Base-by-base conservation (phyloP, 2,888 invertebrate species). In the Caenorhabditis doughertyi region DNA sequence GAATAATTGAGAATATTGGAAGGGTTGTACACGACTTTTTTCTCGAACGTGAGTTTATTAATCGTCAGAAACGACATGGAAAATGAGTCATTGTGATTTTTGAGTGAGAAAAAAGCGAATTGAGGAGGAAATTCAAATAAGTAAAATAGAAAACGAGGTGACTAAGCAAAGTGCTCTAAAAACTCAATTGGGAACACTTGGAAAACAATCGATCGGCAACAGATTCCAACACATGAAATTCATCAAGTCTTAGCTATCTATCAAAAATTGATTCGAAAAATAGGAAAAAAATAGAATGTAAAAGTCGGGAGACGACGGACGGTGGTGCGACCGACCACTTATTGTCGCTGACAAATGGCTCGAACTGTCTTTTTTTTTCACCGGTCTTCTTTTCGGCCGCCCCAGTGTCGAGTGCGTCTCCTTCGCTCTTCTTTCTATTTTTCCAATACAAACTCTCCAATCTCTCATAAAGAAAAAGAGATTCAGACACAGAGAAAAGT, bases 301-400 rank as follows among this genome's bases (percentile, higher is more conserved):
- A 44, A 53, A 47, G 18, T 23, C 35, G 35, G 27, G 74, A 76
- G 67, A 68, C 67, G 68, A 11, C 58, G 35, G 58, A 58, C 67
- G 49, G 21, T 60, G 64, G 64, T 64, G 73, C 68, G 67, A 65
- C 76, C 76, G 68, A 68, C 76, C 67, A 76, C 76, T 76, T 76
- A 76, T 76, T 76, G 76, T 76, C 67, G 76, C 76, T 68, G 76
- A 76, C 76, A 76, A 76, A 76, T 68, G 76, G 76, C 76, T 76
- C 76, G 76, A 79, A 79, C 67, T 64, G 65, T 72, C 79, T 71
- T 79, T 71, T n/a, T n/a, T n/a, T 70, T 67, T 72, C 70, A 49
- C 53, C 62, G 27, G 35, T 62, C 32, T 73, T 79, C 65, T 56
- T 79, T 71, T 71, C 79, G 77, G 62, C 55, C 56, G 76, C 55